Evolutionary conservation across 37 sponge, comb jelly and placozoan genomes (phyloP), one percentile per base, ranked within the genome.

Genomic region (Hormiphora californensis): DNA sequence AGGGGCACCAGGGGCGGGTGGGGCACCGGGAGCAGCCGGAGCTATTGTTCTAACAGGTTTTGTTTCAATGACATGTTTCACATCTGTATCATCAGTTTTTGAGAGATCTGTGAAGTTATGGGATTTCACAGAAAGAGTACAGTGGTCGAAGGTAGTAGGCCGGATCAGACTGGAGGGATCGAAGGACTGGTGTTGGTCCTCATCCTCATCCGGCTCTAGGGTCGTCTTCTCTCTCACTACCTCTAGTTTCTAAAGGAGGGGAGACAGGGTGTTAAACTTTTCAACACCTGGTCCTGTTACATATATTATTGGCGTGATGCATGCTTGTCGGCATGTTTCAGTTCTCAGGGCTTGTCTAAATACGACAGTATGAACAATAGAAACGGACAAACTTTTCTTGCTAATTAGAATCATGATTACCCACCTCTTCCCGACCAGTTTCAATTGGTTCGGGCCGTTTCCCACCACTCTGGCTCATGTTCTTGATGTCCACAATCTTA

Each of bases 101-200:
- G 91, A 88, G 41, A 95, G 69, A 36, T 95, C 96, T 1, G 91
- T 93, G 88, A 95, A 95, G 67, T 93, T 90, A 12, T 91, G 89
- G 40, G 62, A 46, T 63, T 89, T 90, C 54, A 95, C 88, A 23
- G 63, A 63, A 11, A 95, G 89, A 7, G 89, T 69, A 19, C 92
- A 41, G 86, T n/a, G 90, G 85, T 15, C 89, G 90, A 32, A 94
- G 88, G 44, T 92, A 46, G 81, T 73, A 2, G 81, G 81, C 21
- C 81, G 41, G 22, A 23, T 73, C 28, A 73, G 81, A 73, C 81
- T 40, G 46, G 81, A 43, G 5, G 81, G 81, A 36, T 73, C 81
- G 25, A 73, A 73, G 22, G 35, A 27, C 17, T 33, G 31, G 12
- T 21, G 17, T 30, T 35, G 49, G 40, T 73, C 81, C 27, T 73